Base-by-base conservation (phyloP, 2,113 vertebrate genomes). In the human (Homo sapiens) region DNA sequence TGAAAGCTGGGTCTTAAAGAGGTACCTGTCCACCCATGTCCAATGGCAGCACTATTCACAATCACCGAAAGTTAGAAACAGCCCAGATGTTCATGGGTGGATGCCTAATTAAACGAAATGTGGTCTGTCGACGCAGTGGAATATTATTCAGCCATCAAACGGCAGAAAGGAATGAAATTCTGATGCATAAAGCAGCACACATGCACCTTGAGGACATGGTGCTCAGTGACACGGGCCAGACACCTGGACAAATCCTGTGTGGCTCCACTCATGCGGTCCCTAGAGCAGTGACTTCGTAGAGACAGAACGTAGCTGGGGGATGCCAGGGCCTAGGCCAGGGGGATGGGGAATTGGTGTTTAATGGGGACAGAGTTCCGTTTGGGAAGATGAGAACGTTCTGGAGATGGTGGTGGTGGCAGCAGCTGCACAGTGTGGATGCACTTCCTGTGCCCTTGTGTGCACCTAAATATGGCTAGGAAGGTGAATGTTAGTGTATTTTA, bases 121-220 rank as follows among this genome's bases (percentile, higher is more conserved):
- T 1, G 22, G 35, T 0, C 1, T 2, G 0, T 9, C 7, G 6
- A 0, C 7, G 14, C 25, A 1, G 0, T 0, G 17, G n/a, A 10
- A 0, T 0, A 3, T 1, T 3, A 2, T 9, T 25, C 30, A 32
- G 72, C 72, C 73, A 30, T 64, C 11, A 64, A 11, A 64, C 27
- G 2, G 50, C 5, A 6, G 8, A 5, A 43, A 5, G 75, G 76
- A 55, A 13, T 75, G 87, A 32, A 0, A 1, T 10, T 18, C 40
- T 30, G 40, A 8, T 40, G 7, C 73, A 6, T 1, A 55, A 48
- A n/a, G 0, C 8, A 3, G 2, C 14, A 0, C 3, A 73, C 30
- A 0, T 2, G 61, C 5, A 11, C 61, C 22, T 3, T 0, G 8
- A 6, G 64, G 89, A 5, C 3, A 0, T 3, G 0, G 1, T 27